Conservation (phyloP, 1,140 invertebrate species). For the Brachionus angularis region DNA sequence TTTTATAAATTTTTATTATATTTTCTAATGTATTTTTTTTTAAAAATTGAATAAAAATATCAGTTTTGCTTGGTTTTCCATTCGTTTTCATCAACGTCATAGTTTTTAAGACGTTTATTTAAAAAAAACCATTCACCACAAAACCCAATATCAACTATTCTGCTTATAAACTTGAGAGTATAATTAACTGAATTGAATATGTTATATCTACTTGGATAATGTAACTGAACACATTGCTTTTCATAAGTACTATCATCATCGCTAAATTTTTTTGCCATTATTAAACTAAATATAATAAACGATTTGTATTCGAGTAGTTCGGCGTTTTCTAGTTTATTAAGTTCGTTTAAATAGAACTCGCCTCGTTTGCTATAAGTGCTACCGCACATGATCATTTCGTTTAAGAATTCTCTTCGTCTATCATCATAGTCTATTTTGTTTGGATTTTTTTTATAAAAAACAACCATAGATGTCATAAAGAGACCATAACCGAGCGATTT, state of each 20-base stretch:
- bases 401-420: constrained; percentile 3
- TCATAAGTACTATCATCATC: constrained; percentile 26
- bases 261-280: constrained; percentile 15
- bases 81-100: constrained; percentile 30
- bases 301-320: constrained; percentile 24
- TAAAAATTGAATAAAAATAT: too few species aligned
- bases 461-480: constrained; percentile 10
- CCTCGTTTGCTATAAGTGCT: constrained; percentile 31
- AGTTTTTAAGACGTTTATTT: constrained; percentile 22
- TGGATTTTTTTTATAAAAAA: constrained; percentile 32
- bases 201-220: constrained; percentile 31
- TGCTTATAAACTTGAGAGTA: constrained; percentile 17
- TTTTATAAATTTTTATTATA: background rate
- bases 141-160: constrained; percentile 37
- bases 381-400: constrained; percentile 41
- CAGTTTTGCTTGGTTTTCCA: constrained; percentile 31
- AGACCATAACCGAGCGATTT: constrained; percentile 27
- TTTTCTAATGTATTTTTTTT: background rate
- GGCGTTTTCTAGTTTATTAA: constrained; percentile 35
- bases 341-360: constrained; percentile 39
- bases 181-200: constrained; percentile 30
- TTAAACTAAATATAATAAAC: constrained; percentile 39
- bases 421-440: background rate
- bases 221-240: constrained; percentile 18
- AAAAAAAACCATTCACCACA: constrained; percentile 38